phyloP scores from a whole-genome alignment of 2,113 vertebrate genomes.

The Eolophus roseicapilla region DNA sequence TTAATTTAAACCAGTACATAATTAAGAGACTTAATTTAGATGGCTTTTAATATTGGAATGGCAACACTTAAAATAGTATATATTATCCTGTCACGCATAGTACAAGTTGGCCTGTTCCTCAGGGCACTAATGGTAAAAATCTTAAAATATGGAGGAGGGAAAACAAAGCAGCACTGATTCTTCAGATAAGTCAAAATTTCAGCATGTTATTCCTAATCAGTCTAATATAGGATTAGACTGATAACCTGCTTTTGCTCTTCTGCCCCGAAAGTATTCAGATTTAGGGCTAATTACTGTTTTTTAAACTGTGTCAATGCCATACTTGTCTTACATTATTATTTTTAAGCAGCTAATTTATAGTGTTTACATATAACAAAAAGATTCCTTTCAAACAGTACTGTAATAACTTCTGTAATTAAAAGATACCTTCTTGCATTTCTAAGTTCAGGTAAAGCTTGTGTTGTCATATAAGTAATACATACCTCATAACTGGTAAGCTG shows the following conservation, averaged over 20 bases:
- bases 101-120: constrained; percentile 35
- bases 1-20: constrained; percentile 63
- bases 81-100: constrained; percentile 27
- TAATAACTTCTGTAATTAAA: constrained; percentile 56
- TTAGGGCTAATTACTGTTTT: constrained; percentile 65
- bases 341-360: constrained; percentile 69
- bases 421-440: constrained; percentile 5
- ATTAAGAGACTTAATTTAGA: constrained; percentile 61
- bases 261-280: constrained; percentile 41
- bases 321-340: constrained; percentile 70
- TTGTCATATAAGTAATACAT: background rate
- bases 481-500: background rate
- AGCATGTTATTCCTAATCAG: constrained; percentile 32
- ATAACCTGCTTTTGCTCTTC: constrained; percentile 57
- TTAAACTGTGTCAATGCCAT: constrained; percentile 51
- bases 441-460: background rate
- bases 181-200: constrained; percentile 30
- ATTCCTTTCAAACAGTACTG: constrained; percentile 61
- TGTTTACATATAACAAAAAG: constrained; percentile 64
- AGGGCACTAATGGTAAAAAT: constrained; percentile 35
- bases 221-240: constrained; percentile 12
- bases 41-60: constrained; percentile 43
- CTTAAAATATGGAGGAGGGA: constrained; percentile 10
- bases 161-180: constrained; percentile 23
- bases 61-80: background rate